phyloP scores from a whole-genome alignment of 2,113 vertebrate species.

The Rafetus swinhoei region DNA sequence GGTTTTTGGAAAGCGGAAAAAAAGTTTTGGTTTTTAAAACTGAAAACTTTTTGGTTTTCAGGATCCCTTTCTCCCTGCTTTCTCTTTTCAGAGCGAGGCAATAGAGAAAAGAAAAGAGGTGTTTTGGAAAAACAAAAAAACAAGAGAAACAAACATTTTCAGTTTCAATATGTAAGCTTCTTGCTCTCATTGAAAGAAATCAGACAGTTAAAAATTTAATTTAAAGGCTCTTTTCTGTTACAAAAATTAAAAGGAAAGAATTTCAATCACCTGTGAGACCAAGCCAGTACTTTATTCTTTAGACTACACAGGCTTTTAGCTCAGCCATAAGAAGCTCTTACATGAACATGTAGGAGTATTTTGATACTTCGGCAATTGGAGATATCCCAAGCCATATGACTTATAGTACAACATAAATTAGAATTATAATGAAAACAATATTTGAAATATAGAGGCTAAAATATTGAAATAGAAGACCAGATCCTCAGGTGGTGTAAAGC shows the following conservation, averaged over 20 bases:
- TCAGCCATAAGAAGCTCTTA: constrained; percentile 31
- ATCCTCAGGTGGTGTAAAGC: background rate
- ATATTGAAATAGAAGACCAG: constrained; percentile 28
- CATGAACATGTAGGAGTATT: constrained; percentile 22
- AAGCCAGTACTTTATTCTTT: constrained; percentile 32
- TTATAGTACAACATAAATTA: constrained; percentile 33
- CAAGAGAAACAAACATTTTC: constrained; percentile 6
- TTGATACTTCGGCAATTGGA: constrained; percentile 45
- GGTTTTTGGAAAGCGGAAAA: background rate
- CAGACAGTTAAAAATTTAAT: background rate
- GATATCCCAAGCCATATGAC: constrained; percentile 46
- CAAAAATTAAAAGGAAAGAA: constrained; percentile 10
- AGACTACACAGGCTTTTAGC: constrained; percentile 41
- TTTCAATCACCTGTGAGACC: background rate
- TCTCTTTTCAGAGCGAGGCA: constrained; percentile 8
- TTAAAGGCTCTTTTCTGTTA: background rate
- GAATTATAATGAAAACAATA: constrained; percentile 51
- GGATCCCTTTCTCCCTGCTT: background rate
- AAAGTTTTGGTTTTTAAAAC: background rate
- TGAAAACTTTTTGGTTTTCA: constrained; percentile 33
- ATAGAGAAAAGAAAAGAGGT: fast-evolving
- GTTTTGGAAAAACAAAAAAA: background rate
- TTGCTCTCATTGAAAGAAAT: background rate
- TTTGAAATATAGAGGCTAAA: constrained; percentile 34
- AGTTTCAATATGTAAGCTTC: background rate